Conservation (phyloP, 2,113 vertebrate species). For the Empidonax traillii region DNA sequence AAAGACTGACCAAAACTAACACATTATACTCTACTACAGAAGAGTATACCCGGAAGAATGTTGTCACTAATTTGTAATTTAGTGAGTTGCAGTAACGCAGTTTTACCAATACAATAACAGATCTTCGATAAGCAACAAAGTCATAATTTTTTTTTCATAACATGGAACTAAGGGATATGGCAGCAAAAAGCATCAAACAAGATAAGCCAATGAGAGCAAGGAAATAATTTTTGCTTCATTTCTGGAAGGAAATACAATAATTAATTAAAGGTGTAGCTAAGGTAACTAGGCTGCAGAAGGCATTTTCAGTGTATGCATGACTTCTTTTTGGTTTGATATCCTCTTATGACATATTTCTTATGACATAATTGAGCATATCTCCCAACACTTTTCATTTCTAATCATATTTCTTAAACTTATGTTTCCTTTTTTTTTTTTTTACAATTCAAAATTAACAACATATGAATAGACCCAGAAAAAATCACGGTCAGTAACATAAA, state of each 20-base stretch:
- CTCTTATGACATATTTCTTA: not conserved
- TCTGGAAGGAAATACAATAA: not conserved
- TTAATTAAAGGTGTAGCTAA: not conserved
- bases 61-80: not conserved
- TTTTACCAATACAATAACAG: not conserved
- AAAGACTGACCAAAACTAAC: not conserved
- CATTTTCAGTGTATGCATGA: not conserved
- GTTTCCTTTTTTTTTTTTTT: too few species aligned
- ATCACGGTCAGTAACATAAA: not conserved
- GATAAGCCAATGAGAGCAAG: not conserved
- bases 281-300: not conserved
- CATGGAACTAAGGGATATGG: not conserved
- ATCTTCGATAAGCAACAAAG: not conserved
- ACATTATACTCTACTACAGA: rapidly evolving
- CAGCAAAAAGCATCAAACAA: not conserved
- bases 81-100: not conserved
- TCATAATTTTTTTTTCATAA: not conserved
- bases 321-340: not conserved
- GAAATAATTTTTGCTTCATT: not conserved
- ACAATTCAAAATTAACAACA: not conserved
- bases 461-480: not conserved
- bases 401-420: not conserved
- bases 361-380: not conserved
- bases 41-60: not conserved
- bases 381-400: not conserved